phyloP scores from a whole-genome alignment of 2,888 invertebrate species.

The Drosophila silvestris region DNA sequence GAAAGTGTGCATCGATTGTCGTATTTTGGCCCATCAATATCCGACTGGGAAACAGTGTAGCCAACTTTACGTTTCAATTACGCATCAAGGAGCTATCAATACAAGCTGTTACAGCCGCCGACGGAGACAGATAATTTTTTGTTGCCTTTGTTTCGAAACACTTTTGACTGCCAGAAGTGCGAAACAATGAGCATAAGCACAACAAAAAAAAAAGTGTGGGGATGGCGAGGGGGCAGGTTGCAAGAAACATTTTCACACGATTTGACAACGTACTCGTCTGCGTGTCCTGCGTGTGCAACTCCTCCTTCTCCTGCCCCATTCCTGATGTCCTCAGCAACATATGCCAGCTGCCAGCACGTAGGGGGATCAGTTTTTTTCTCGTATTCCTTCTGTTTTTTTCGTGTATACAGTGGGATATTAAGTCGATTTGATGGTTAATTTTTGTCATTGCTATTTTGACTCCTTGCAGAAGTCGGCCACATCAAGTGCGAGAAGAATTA shows the following conservation, averaged over 20 bases:
- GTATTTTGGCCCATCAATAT: constrained; percentile 29
- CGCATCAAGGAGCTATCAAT: constrained; percentile 82
- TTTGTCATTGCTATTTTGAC: constrained; percentile 3
- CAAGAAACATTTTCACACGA: constrained; percentile 67
- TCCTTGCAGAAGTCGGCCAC: constrained; percentile 86
- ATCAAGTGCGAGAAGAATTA: constrained; percentile 92
- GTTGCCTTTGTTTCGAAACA: constrained; percentile 19
- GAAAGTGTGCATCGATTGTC: not conserved
- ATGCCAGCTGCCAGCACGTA: constrained; percentile 57
- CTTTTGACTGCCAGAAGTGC: constrained; percentile 42
- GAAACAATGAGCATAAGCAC: constrained; percentile 47
- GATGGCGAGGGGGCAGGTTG: not conserved
- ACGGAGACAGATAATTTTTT: constrained; percentile 74
- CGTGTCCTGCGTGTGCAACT: constrained; percentile 11
- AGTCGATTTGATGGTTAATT: constrained; percentile 46
- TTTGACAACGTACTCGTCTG: constrained; percentile 55
- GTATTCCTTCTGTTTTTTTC: not conserved
- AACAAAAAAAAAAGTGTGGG: constrained; percentile 14
- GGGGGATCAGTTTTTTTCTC: constrained; percentile 26
- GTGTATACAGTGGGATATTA: not conserved
- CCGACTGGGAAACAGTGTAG: constrained; percentile 41
- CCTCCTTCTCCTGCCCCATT: not conserved
- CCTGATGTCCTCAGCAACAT: constrained; percentile 39
- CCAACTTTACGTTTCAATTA: constrained; percentile 81
- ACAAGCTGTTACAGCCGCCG: constrained; percentile 73